These are phyloP conservation scores for Megaceryle alcyon DNA, from an alignment of 2,797 vertebrate species.

Conservation along the genomic window DNA sequence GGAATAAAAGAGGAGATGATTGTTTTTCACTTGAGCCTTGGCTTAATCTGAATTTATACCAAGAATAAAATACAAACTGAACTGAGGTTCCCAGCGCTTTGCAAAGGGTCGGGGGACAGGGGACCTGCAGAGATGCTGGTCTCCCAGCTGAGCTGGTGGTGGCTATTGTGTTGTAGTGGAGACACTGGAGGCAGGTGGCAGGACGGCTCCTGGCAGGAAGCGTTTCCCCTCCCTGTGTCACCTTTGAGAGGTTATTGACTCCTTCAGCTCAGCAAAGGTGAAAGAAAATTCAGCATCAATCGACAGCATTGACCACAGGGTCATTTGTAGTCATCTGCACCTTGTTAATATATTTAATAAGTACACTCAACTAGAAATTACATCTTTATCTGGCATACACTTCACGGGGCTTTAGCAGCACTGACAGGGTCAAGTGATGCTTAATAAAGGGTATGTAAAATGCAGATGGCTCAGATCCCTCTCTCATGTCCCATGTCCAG, in stretches of 20 bases:
- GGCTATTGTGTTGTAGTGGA: accelerated
- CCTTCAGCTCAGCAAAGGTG: slow-evolving; percentile 9
- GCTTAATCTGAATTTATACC: not conserved
- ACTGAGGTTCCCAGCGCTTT: not conserved
- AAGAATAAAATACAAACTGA: not conserved
- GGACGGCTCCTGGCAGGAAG: not conserved
- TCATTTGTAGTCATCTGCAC: slow-evolving; percentile 63
- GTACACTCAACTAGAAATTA: slow-evolving; percentile 71
- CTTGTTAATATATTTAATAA: slow-evolving; percentile 43
- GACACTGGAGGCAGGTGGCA: not conserved
- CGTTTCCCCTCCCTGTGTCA: not conserved
- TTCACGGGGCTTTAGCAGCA: slow-evolving; percentile 35
- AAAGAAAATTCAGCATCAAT: not conserved
- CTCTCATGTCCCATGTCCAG: not conserved
- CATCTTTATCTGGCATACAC: slow-evolving; percentile 43
- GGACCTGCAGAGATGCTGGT: not conserved
- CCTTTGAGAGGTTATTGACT: slow-evolving; percentile 22
- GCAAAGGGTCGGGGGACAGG: not conserved
- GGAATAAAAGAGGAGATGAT: not conserved
- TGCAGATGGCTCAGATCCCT: not conserved
- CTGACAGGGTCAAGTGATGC: slow-evolving; percentile 67
- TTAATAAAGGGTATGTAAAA: slow-evolving; percentile 48
- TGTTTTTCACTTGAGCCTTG: not conserved
- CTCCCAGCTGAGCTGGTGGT: not conserved
- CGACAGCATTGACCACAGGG: slow-evolving; percentile 18